These are phyloP conservation scores for Drosophila anceps DNA, from an alignment of 2,888 invertebrate species.

Conservation along the genomic window DNA sequence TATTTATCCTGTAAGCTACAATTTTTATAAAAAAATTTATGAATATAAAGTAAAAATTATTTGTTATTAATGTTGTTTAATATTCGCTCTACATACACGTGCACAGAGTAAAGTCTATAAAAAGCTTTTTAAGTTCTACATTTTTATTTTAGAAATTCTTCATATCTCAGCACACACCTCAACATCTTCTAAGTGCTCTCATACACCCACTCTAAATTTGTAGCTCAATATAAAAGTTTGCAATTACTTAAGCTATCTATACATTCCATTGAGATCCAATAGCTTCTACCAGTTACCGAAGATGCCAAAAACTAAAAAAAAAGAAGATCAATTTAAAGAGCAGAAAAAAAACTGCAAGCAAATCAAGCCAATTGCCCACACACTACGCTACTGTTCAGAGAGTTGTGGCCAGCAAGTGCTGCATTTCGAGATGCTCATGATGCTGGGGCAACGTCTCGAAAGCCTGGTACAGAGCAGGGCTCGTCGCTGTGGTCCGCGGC, in stretches of 20 bases:
- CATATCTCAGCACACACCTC: background rate
- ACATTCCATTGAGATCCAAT: background rate
- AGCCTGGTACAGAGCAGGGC: slow-evolving; percentile 4
- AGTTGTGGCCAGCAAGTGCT: slow-evolving; percentile 46
- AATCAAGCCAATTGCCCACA: slow-evolving; percentile 75
- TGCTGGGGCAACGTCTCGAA: background rate
- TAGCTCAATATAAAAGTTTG: background rate
- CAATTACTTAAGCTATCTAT: background rate
- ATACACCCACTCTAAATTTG: background rate
- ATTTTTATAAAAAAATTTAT: no score
- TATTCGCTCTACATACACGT: no score
- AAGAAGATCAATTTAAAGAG: slow-evolving; percentile 11
- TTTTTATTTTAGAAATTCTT: no score
- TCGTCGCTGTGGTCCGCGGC: slow-evolving; percentile 19
- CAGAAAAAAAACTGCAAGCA: slow-evolving; percentile 35
- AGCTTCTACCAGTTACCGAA: slow-evolving; percentile 16
- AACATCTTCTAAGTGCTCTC: background rate
- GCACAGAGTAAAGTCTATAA: no score
- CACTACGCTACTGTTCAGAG: slow-evolving; percentile 65
- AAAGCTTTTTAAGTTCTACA: no score
- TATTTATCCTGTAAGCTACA: no score
- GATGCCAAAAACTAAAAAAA: slow-evolving; percentile 26
- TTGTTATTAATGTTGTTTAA: no score
- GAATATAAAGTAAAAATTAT: no score
- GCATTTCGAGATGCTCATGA: slow-evolving; percentile 35